Conservation (phyloP, 2,113 vertebrate species). For the Boleophthalmus pectinirostris region DNA sequence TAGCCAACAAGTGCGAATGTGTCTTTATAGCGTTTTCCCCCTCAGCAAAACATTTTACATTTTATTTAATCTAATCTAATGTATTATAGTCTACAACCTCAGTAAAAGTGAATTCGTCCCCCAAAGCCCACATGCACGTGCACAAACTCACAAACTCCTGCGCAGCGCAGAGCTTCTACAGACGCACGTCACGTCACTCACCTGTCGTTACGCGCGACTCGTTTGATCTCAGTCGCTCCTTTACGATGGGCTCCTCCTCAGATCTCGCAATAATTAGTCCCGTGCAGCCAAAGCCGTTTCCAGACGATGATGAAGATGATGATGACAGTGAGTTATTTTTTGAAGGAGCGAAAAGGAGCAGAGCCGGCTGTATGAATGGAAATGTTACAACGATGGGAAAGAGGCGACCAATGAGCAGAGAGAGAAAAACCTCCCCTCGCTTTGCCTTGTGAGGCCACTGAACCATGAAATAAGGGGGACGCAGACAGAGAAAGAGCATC, state of each 20-base stretch:
- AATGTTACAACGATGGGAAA: conserved; percentile 60
- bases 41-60: background rate
- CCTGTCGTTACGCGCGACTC: conserved; percentile 60
- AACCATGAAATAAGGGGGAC: conserved; percentile 76
- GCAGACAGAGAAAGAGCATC: conserved; percentile 61
- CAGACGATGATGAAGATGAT: conserved; percentile 42
- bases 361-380: conserved; percentile 72
- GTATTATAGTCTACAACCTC: background rate
- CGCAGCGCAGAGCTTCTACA: background rate
- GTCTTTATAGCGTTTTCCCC: background rate
- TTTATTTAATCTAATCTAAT: background rate
- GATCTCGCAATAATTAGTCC: conserved; percentile 68
- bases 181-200: conserved; percentile 55
- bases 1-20: background rate
- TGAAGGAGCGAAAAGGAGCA: conserved; percentile 67
- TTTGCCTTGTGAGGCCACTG: conserved; percentile 68
- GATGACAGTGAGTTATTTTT: conserved; percentile 75
- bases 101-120: background rate
- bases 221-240: conserved; percentile 25
- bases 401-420: conserved; percentile 73
- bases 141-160: background rate
- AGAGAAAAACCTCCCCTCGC: conserved; percentile 73
- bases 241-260: conserved; percentile 35
- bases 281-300: conserved; percentile 56
- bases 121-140: background rate